Conservation (phyloP, 2,113 vertebrate species). For the Gavialis gangeticus region DNA sequence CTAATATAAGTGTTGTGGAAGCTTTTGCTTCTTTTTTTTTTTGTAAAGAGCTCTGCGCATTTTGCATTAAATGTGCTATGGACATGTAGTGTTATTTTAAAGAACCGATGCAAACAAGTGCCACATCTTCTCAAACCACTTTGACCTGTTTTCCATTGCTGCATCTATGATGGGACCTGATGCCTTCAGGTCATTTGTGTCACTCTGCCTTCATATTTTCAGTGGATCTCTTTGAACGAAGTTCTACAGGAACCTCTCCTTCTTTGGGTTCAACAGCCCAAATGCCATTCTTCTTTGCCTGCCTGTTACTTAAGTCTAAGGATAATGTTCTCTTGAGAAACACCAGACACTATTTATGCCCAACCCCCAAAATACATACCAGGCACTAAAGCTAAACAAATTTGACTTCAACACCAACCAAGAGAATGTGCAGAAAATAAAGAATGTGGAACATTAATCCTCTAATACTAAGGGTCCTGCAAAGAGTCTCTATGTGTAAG, state of each 20-base stretch:
- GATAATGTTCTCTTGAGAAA: background rate
- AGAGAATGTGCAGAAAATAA: background rate
- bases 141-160: fast-evolving
- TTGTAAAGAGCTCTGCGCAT: background rate
- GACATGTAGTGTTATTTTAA: background rate
- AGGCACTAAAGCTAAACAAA: background rate
- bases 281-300: slow-evolving; percentile 14
- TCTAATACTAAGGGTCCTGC: background rate
- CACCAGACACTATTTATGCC: background rate
- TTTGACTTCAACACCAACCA: background rate
- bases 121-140: background rate
- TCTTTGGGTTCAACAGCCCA: background rate
- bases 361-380: background rate
- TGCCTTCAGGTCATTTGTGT: background rate
- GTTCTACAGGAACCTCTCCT: background rate
- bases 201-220: background rate
- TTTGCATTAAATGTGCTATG: background rate
- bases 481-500: background rate
- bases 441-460: background rate
- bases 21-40: background rate
- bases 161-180: background rate
- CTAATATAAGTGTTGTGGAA: too few relatives aligned
- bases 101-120: background rate
- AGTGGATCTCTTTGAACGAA: background rate
- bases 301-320: background rate